Evolutionary conservation across 2,888 invertebrate genomes (phyloP), one percentile per base, ranked within the genome.

Genomic region (Homarus gammarus): DNA sequence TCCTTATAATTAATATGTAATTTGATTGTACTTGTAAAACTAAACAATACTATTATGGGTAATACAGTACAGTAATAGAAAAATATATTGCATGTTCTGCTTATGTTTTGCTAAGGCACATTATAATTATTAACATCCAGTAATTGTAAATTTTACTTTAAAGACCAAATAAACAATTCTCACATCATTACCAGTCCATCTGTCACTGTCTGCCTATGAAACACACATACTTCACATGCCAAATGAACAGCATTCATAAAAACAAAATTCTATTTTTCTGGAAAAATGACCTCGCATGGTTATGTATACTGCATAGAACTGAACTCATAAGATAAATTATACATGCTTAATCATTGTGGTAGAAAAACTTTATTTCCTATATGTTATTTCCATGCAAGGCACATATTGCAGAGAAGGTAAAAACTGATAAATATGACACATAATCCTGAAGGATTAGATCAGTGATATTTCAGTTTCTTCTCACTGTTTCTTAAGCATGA

Each of bases 401-500:
- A 64, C 64, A 6, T 64, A 8, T 22, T 27, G 12, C 12, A 49
- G 44, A 49, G 44, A 12, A 10, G 10, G 44, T 12, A 49, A 64
- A 27, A 22, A 27, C 27, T 64, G 64, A 64, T 8, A 27, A 27
- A 22, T 56, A 18, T 5, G 12, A 44, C 6, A 27, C 12, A 12
- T 27, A 27, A 27, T 64, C 27, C 64, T 64, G n/a, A 27, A 27
- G 64, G 64, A 64, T 27, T 18, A 3, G 10, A 8, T 12, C 6
- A 10, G 64, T 27, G 22, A 64, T 27, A 64, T 22, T 56, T 12
- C 18, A 3, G 18, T 56, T 3, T 18, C 22, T 27, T 64, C 15
- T 64, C 64, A 15, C 27, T 22, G 6, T 36, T 27, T 10, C 36
- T 68, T 83, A 83, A 27, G 64, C 44, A 18, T 90, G 87, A 36